Evolutionary conservation across 1,140 invertebrate species (phyloP).

Genomic region (Drosophila nigromelanica): DNA sequence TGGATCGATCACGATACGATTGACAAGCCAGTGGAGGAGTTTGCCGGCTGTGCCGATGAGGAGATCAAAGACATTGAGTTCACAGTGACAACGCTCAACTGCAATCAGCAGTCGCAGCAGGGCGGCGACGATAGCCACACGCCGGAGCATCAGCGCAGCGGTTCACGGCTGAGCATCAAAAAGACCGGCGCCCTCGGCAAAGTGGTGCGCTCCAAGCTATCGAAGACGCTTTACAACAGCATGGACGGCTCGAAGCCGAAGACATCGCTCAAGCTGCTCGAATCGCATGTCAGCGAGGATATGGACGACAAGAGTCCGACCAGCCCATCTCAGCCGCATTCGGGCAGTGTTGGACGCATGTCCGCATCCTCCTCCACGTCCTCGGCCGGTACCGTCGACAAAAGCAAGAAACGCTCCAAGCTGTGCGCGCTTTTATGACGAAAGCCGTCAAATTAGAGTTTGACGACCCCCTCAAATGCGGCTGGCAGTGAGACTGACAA

Average conservation of each 20-base stretch:
- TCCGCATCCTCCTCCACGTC: conserved; percentile 73
- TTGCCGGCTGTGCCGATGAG: conserved; percentile 85
- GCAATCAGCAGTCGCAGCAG: conserved; percentile 84
- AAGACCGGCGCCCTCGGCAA: conserved; percentile 82
- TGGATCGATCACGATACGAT: conserved; percentile 97
- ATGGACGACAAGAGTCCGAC: conserved; percentile 81
- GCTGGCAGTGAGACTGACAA: conserved; percentile 69
- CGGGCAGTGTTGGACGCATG: conserved; percentile 66
- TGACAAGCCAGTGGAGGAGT: conserved; percentile 94
- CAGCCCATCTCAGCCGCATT: conserved; percentile 69
- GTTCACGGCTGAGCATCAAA: conserved; percentile 76
- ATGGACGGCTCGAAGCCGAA: conserved; percentile 82
- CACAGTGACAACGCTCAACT: conserved; percentile 92
- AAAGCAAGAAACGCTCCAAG: conserved; percentile 83
- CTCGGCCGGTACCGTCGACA: conserved; percentile 71
- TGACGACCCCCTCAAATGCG: conserved; percentile 70
- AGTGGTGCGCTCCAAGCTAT: conserved; percentile 78
- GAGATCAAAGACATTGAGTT: conserved; percentile 93
- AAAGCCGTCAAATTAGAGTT: conserved; percentile 83
- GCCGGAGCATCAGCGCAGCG: conserved; percentile 78
- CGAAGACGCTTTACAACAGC: conserved; percentile 83
- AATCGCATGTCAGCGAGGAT: conserved; percentile 79
- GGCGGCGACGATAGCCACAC: conserved; percentile 67
- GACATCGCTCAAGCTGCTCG: conserved; percentile 74
- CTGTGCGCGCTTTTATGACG: conserved; percentile 83